Base-by-base conservation (phyloP, 2,888 invertebrate genomes). In the Anticlea derivata region DNA sequence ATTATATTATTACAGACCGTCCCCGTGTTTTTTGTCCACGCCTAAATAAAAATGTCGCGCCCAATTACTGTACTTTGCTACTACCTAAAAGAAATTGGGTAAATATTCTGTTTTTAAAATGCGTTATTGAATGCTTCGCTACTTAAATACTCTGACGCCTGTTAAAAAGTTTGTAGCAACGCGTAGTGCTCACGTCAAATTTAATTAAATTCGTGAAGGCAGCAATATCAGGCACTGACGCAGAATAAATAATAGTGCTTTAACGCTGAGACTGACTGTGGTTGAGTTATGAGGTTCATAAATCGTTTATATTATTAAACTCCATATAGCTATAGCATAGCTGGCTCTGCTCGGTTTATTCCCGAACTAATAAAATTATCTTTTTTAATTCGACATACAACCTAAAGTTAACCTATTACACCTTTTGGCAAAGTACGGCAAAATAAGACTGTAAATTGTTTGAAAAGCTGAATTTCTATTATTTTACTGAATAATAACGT, bases 201-300 rank as follows among this genome's bases (percentile, higher is more conserved):
- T 58, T 57, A 59, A 55, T 56, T 59, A 58, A 58, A 58, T 55
- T 55, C 34, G 41, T 44, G 45, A 54, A 60, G 61, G 59, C 59
- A 43, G 51, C 53, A 50, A 61, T 54, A 60, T 52, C 48, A 40
- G 57, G 35, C 44, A 11, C 41, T 47, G 31, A 48, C 43, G 33
- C 50, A 50, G 48, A 40, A 54, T 54, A 54, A 54, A 54, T 38
- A 54, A 22, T 30, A 53, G 44, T 38, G 24, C 11, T 23, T 20
- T 11, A 11, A 31, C 4, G 34, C 46, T 50, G 46, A 55, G 26
- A 55, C 50, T 51, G 57, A 55, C 55, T 61, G 57, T 33, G 53
- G 61, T 43, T 43, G 49, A 59, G 55, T 58, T 61, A 59, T 59
- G 61, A 58, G 55, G 53, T 59, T 59, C 49, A 58, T 61, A 54